phyloP scores from a whole-genome alignment of 2,797 vertebrate genomes.

The Sebastes steindachneri region DNA sequence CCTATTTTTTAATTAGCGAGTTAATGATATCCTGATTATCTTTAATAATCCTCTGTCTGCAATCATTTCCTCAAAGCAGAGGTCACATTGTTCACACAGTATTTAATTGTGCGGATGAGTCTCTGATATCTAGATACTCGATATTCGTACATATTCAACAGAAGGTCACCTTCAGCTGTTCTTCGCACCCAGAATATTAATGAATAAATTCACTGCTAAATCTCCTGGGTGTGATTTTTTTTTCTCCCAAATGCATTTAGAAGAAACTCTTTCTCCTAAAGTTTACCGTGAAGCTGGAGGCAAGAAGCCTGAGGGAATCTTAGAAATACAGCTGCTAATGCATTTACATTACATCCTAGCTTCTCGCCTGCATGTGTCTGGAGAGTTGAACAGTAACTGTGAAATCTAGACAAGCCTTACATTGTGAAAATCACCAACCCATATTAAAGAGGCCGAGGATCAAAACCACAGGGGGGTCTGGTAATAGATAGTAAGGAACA shows the following conservation, averaged over 20 bases:
- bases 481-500: slow-evolving; percentile 14
- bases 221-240: not conserved
- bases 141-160: not conserved
- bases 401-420: slow-evolving; percentile 1
- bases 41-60: not conserved
- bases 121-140: not conserved
- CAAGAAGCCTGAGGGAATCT: slow-evolving; percentile 15
- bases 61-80: not conserved
- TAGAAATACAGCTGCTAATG: slow-evolving; percentile 18
- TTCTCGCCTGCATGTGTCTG: not conserved
- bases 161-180: slow-evolving; percentile 19
- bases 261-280: slow-evolving; percentile 19
- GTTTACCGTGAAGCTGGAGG: slow-evolving; percentile 24
- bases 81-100: not conserved
- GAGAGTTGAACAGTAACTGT: slow-evolving; percentile 10
- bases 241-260: not conserved
- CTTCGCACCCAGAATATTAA: not conserved
- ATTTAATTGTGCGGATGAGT: not conserved
- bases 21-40: not conserved
- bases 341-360: slow-evolving; percentile 28
- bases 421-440: slow-evolving; percentile 10
- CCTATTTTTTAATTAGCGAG: not conserved
- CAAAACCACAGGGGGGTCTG: not conserved
- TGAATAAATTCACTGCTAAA: slow-evolving; percentile 9
- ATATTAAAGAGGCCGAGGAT: not conserved